Conservation (phyloP, 2,888 invertebrate genomes). For the Odontocolon sp. region DNA sequence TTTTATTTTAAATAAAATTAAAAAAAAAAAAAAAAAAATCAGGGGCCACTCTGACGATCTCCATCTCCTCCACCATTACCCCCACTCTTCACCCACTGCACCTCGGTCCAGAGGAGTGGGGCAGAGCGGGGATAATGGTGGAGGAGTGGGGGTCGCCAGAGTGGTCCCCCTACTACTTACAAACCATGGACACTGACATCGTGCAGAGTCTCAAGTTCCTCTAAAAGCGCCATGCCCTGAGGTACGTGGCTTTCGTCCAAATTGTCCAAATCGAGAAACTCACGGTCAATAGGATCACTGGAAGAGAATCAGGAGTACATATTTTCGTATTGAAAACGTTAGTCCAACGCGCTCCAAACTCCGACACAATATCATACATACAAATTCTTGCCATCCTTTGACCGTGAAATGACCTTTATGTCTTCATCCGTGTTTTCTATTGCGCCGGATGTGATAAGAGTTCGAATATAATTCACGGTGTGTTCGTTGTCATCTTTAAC, state of each 20-base stretch:
- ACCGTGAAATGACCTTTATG: not conserved
- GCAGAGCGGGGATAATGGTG: no score
- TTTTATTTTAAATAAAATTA: no score
- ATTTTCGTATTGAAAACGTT: no score
- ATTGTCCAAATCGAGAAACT: not conserved
- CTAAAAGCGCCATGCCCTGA: not conserved
- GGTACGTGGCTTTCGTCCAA: not conserved
- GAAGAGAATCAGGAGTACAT: not conserved
- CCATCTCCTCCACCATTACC: no score
- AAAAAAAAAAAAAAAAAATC: no score
- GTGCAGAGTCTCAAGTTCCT: not conserved
- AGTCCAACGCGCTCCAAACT: no score
- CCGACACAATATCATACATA: not conserved
- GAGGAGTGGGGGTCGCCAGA: no score
- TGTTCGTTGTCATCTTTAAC: not conserved
- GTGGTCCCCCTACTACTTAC: no score
- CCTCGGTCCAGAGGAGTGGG: no score
- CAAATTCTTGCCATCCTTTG: not conserved
- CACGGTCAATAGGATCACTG: not conserved
- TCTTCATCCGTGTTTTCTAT: not conserved
- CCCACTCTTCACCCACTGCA: no score
- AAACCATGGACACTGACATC: not conserved
- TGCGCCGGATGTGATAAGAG: not conserved
- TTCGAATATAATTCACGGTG: not conserved
- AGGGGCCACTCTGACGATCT: no score